Conservation (phyloP, 2,888 invertebrate species). For the Bellardia pandia region DNA sequence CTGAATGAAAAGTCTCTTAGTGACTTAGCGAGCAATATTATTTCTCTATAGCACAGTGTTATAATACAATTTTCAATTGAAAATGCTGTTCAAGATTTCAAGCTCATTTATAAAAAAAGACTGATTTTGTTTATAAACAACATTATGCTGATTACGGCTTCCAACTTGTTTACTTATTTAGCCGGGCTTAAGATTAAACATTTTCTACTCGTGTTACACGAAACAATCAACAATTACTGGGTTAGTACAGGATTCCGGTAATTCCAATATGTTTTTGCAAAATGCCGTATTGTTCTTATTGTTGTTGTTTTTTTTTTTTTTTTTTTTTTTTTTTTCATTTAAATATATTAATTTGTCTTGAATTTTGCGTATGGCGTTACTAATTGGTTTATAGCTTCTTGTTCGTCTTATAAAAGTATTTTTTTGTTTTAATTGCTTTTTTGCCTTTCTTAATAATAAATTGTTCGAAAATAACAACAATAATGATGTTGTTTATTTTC, state of each 20-base stretch:
- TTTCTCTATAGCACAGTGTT: too few relatives aligned
- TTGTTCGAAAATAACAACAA: conserved; percentile 50
- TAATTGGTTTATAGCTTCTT: conserved; percentile 58
- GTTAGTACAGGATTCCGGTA: conserved; percentile 12
- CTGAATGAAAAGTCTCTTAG: too few relatives aligned
- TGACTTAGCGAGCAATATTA: too few relatives aligned
- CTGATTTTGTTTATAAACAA: neutral
- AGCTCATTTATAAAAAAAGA: neutral
- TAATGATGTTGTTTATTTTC: conserved; percentile 36
- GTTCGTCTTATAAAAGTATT: conserved; percentile 15
- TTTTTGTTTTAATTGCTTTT: conserved; percentile 14
- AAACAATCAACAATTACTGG: neutral
- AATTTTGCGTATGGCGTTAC: conserved; percentile 51
- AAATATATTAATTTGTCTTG: conserved; percentile 19
- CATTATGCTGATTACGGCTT: neutral
- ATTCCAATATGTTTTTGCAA: neutral
- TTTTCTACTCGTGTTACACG: conserved; percentile 6
- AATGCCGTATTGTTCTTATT: conserved; percentile 14
- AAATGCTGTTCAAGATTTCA: neutral
- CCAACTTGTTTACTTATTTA: neutral
- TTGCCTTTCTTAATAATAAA: conserved; percentile 29
- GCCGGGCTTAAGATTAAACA: neutral
- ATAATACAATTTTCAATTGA: too few relatives aligned
- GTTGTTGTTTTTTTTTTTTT: neutral
- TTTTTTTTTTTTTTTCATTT: conserved; percentile 12